Conservation (phyloP, 2,888 invertebrate genomes). For the Cephonodes hylas region DNA sequence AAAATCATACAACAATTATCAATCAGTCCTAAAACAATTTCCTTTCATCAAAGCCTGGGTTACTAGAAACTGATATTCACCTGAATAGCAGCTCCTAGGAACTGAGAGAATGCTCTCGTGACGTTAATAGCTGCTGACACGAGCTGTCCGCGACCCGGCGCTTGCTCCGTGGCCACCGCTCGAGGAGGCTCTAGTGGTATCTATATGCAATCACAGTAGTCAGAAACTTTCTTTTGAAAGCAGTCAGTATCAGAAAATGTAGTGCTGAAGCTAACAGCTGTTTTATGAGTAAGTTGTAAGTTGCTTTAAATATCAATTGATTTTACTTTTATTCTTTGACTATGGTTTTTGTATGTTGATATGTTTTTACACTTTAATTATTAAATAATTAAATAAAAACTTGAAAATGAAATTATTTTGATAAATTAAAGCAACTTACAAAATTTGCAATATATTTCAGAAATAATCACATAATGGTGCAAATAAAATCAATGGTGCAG, state of each 20-base stretch:
- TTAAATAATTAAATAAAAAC: not conserved
- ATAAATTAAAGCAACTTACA: not conserved
- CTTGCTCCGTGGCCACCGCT: slow-evolving; percentile 57
- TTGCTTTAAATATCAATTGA: not conserved
- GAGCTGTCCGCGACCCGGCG: slow-evolving; percentile 74
- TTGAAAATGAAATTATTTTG: not conserved
- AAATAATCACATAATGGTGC: slow-evolving; percentile 5
- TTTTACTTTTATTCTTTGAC: not conserved
- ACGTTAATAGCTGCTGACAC: slow-evolving; percentile 88
- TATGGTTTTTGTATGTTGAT: no score
- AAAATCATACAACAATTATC: no score
- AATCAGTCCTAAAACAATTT: no score
- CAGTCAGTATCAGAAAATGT: no score
- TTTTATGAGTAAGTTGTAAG: not conserved
- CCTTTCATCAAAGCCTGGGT: no score
- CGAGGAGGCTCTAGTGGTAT: slow-evolving; percentile 76
- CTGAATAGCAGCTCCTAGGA: slow-evolving; percentile 89
- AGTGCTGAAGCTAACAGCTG: not conserved
- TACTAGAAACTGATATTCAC: slow-evolving; percentile 67
- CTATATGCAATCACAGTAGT: slow-evolving; percentile 36
- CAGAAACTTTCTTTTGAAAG: not conserved
- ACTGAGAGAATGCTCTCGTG: slow-evolving; percentile 88
- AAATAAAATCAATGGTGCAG: slow-evolving; percentile 4
- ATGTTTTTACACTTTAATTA: no score
- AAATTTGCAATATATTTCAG: not conserved